A percentile compares a stretch with the other conserved stretches of the same genome.
phyloP scores from a whole-genome alignment of 2,888 invertebrate genomes.

The Lamproptera curius region DNA sequence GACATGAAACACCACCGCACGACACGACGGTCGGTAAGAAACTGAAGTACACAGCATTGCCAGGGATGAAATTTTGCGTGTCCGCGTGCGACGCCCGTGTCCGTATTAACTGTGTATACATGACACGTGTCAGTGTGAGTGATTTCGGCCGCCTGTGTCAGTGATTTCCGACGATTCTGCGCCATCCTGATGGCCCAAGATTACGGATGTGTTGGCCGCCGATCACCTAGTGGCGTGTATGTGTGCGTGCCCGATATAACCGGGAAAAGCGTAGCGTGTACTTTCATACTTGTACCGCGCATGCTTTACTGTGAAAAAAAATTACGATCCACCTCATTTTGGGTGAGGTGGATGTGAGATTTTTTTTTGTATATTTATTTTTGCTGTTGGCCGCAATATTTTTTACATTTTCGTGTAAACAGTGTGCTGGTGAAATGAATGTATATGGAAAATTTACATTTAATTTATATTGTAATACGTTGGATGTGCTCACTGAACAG shows the following conservation, averaged over 20 bases:
- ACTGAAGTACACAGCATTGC: constrained; percentile 57
- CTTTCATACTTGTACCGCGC: constrained; percentile 35
- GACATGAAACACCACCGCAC: background rate
- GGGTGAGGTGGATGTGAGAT: background rate
- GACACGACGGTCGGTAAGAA: constrained; percentile 1
- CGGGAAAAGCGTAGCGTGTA: constrained; percentile 40
- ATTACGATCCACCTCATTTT: constrained; percentile 11
- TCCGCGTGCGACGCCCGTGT: constrained; percentile 45
- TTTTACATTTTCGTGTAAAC: background rate
- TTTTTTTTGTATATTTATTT: too few species aligned
- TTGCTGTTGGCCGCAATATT: too few species aligned
- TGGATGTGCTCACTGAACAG: background rate
- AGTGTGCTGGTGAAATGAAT: background rate
- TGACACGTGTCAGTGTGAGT: constrained; percentile 33
- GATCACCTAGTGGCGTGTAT: constrained; percentile 45
- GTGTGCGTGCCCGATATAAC: constrained; percentile 47
- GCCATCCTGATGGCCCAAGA: constrained; percentile 34
- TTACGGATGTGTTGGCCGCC: constrained; percentile 39
- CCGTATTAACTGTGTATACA: constrained; percentile 32
- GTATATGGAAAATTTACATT: background rate
- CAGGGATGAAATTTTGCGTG: constrained; percentile 46
- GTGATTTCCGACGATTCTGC: constrained; percentile 46
- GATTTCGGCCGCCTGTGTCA: constrained; percentile 42
- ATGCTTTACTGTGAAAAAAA: constrained; percentile 48
- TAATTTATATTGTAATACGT: background rate